These are phyloP conservation scores for Pseudochirops cupreus DNA, from an alignment of 2,797 vertebrate genomes.

Conservation along the genomic window DNA sequence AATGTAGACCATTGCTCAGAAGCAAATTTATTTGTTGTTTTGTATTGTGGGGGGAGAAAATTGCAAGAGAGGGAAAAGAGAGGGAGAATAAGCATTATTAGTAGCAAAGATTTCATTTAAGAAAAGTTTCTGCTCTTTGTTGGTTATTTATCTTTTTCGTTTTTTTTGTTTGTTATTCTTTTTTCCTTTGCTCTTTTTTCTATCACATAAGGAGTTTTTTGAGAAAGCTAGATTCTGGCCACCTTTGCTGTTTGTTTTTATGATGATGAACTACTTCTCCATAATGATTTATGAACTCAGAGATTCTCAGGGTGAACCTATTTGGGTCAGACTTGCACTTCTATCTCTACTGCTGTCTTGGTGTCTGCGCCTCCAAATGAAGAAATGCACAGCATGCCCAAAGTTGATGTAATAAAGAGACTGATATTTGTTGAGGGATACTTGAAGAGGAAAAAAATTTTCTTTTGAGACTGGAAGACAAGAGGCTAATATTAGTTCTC, in stretches of 20 bases:
- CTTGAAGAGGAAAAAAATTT: background rate
- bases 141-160: too few species aligned
- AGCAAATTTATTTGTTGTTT: background rate
- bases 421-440: background rate
- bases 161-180: slow-evolving; percentile 48
- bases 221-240: slow-evolving; percentile 71
- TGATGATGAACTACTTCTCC: slow-evolving; percentile 78
- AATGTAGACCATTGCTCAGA: slow-evolving; percentile 38
- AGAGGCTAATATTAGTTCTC: background rate
- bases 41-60: background rate
- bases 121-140: slow-evolving; percentile 1
- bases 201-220: slow-evolving; percentile 77
- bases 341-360: background rate
- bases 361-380: background rate
- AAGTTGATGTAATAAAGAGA: background rate
- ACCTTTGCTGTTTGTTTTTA: slow-evolving; percentile 79
- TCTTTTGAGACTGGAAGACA: background rate
- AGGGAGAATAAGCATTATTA: slow-evolving; percentile 5
- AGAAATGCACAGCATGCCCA: background rate
- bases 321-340: background rate
- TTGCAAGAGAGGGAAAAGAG: background rate
- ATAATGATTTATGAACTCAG: slow-evolving; percentile 79
- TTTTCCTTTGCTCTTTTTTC: slow-evolving; percentile 63
- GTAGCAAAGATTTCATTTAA: slow-evolving; percentile 51
- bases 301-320: slow-evolving; percentile 1